phyloP scores from a whole-genome alignment of 2,888 invertebrate species.

The Spodoptera picta region DNA sequence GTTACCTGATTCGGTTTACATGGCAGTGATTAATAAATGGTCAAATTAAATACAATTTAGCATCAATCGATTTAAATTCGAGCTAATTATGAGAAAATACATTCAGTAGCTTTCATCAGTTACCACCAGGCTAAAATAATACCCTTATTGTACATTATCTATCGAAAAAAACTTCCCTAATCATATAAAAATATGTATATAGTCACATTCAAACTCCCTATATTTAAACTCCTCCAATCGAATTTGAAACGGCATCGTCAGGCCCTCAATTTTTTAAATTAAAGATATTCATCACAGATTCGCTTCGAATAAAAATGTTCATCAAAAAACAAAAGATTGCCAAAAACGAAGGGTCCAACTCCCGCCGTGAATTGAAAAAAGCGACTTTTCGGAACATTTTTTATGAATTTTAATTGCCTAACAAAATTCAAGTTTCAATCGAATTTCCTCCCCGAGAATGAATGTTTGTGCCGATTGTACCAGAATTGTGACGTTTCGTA shows the following conservation, averaged over 20 bases:
- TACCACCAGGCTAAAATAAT: too few relatives aligned
- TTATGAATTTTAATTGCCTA: slow-evolving; percentile 76
- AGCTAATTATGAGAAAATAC: too few relatives aligned
- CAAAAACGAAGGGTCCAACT: slow-evolving; percentile 42
- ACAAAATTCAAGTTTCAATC: slow-evolving; percentile 73
- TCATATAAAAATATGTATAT: too few relatives aligned
- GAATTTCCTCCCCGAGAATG: slow-evolving; percentile 58
- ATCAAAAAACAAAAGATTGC: slow-evolving; percentile 42
- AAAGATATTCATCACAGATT: slow-evolving; percentile 48
- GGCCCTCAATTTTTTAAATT: slow-evolving; percentile 32
- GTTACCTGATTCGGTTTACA: too few relatives aligned
- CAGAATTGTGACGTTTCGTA: slow-evolving; percentile 24
- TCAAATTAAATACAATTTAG: too few relatives aligned
- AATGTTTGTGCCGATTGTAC: slow-evolving; percentile 39
- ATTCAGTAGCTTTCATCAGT: too few relatives aligned
- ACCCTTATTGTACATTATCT: too few relatives aligned
- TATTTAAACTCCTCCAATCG: slow-evolving; percentile 4
- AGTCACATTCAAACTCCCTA: not conserved
- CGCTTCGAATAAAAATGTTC: slow-evolving; percentile 29
- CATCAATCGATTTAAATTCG: too few relatives aligned
- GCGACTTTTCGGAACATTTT: slow-evolving; percentile 57
- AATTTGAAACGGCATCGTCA: slow-evolving; percentile 11
- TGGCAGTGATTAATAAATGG: too few relatives aligned
- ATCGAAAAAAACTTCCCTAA: too few relatives aligned
- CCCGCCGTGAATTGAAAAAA: slow-evolving; percentile 69